Percentiles rank a stretch among this genome's conserved stretches.
phyloP scores from a whole-genome alignment of 2,797 vertebrate species.

The Avahi laniger region DNA sequence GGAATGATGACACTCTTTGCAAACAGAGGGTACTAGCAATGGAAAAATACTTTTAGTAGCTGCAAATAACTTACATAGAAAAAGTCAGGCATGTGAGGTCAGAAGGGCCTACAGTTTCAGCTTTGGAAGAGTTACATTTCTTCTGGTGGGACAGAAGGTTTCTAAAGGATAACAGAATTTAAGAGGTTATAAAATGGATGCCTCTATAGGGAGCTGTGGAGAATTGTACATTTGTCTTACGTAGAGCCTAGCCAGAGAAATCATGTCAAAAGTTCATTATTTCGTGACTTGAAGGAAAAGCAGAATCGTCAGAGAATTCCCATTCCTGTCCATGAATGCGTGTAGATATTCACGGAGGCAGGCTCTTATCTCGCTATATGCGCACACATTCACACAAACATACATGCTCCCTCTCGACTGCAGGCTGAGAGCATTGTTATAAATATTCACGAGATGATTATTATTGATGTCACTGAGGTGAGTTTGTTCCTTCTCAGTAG shows the following conservation, averaged over 20 bases:
- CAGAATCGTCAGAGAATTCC: not conserved
- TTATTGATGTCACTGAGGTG: constrained; percentile 30
- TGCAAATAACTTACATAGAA: not conserved
- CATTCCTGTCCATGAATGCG: not conserved
- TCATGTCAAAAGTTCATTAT: constrained; percentile 24
- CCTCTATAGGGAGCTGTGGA: not conserved
- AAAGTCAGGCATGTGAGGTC: not conserved
- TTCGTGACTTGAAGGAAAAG: constrained; percentile 19
- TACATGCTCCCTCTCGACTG: not conserved
- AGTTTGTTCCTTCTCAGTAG: not conserved
- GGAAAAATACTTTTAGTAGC: not conserved
- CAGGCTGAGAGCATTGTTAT: not conserved
- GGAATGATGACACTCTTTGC: not conserved
- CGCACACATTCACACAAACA: not conserved
- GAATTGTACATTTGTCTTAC: not conserved
- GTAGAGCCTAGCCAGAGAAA: not conserved
- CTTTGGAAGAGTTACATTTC: not conserved
- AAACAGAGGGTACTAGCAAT: not conserved
- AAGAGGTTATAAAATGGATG: constrained; percentile 16
- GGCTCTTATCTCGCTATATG: not conserved
- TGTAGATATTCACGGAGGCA: not conserved
- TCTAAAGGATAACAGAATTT: not conserved
- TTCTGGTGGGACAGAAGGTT: not conserved
- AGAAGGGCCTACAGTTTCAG: not conserved
- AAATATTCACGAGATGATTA: constrained; percentile 51